Percentiles rank a stretch among this genome's conserved stretches.
These are phyloP conservation scores for Catostylus mosaicus DNA, from an alignment of 30 jellyfish, hydroid and myxozoan species.

Conservation along the genomic window DNA sequence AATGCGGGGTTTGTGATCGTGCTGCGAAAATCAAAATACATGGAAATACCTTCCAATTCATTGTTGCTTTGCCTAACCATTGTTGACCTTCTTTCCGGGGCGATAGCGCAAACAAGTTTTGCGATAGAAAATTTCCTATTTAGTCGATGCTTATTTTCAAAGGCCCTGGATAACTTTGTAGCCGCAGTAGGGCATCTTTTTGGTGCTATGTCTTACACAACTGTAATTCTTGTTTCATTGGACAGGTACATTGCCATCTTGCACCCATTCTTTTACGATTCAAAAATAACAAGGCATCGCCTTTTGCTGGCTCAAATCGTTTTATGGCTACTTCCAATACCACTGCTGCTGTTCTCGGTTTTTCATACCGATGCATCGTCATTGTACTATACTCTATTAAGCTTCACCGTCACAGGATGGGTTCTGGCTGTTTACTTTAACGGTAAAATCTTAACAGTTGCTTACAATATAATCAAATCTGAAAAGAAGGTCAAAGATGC, in stretches of 20 bases:
- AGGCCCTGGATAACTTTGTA: constrained; percentile 11
- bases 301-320: neutral
- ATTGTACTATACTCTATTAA: neutral
- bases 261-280: constrained; percentile 7
- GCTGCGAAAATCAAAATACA: neutral
- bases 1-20: neutral
- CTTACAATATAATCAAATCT: neutral
- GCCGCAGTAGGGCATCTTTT: constrained; percentile 1
- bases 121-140: constrained; percentile 9
- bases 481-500: neutral
- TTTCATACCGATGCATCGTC: neutral
- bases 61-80: neutral
- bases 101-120: constrained; percentile 22
- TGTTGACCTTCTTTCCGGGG: constrained; percentile 4
- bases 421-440: neutral
- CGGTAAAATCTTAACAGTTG: constrained; percentile 4
- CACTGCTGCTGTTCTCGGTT: neutral
- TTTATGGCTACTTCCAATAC: neutral
- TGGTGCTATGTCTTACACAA: constrained; percentile 19
- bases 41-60: neutral
- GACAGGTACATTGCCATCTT: constrained; percentile 25
- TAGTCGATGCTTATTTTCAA: neutral
- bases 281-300: neutral
- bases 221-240: constrained; percentile 8
- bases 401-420: constrained; percentile 6